Percentiles rank a stretch among this genome's conserved stretches.
Evolutionary conservation across 2,113 vertebrate genomes (phyloP).

Genomic region (Psephotus haematonotus): DNA sequence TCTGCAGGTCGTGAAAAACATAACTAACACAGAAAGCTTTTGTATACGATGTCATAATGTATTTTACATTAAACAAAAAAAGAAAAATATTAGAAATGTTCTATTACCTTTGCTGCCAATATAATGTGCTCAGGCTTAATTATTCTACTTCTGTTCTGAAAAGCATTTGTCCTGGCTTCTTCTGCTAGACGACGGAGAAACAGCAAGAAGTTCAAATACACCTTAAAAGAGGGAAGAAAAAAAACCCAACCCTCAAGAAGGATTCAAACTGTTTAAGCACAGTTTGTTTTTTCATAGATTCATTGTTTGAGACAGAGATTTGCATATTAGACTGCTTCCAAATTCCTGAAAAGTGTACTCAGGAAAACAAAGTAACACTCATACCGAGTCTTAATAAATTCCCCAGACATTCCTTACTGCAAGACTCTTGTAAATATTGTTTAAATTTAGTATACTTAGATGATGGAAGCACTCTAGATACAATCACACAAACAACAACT

Average conservation of each 20-base stretch:
- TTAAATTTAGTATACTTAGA: not conserved
- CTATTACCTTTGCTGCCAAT: constrained; percentile 79
- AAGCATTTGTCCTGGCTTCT: constrained; percentile 77
- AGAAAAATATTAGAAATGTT: not conserved
- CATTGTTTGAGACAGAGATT: not conserved
- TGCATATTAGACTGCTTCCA: not conserved
- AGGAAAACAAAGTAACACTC: not conserved
- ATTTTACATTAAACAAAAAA: not conserved
- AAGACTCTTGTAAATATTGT: not conserved
- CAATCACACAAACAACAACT: not conserved
- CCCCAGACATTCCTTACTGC: not conserved
- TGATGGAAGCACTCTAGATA: not conserved
- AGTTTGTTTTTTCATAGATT: not conserved
- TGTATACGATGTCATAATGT: not conserved
- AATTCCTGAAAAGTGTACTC: not conserved
- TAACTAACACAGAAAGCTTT: not conserved
- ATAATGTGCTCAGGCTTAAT: constrained; percentile 74
- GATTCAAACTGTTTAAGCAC: not conserved
- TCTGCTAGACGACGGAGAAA: constrained; percentile 78
- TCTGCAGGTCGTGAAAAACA: not conserved
- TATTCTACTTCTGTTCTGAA: constrained; percentile 65
- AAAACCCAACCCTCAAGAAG: not conserved
- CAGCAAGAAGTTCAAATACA: constrained; percentile 78
- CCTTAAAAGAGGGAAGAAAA: constrained; percentile 50
- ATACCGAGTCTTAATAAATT: not conserved